phyloP scores from a whole-genome alignment of 2,797 vertebrate genomes.

The Pseudomugil gertrudae region DNA sequence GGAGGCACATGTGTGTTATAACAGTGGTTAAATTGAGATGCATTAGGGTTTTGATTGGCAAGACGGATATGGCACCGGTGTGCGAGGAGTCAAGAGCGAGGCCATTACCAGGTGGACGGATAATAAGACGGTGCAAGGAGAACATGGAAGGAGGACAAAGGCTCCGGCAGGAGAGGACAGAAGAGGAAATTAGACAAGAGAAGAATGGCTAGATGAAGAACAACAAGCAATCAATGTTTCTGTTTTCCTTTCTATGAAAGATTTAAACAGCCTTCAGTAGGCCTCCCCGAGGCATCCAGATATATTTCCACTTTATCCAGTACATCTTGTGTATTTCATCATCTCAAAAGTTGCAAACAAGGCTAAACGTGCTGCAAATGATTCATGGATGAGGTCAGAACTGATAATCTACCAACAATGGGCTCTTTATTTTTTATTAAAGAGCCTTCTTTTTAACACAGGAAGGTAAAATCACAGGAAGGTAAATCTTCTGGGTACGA shows the following conservation, averaged over 20 bases:
- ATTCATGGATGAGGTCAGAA: not conserved
- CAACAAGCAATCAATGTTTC: not conserved
- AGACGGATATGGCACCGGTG: conserved; percentile 7
- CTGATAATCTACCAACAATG: not conserved
- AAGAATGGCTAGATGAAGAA: not conserved
- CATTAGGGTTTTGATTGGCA: conserved; percentile 61
- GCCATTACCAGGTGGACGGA: conserved; percentile 34
- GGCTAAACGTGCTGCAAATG: not conserved
- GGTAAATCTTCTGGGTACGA: not conserved
- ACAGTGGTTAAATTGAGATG: conserved; percentile 61
- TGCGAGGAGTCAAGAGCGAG: conserved; percentile 21
- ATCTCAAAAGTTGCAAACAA: not conserved
- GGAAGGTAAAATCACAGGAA: too few relatives aligned
- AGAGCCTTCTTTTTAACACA: not conserved
- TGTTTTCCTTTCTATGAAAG: not conserved
- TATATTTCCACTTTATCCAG: not conserved
- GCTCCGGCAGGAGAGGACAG: conserved; percentile 13
- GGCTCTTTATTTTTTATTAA: not conserved
- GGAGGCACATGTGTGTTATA: conserved; percentile 32
- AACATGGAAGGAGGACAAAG: conserved; percentile 30
- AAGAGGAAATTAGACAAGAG: conserved; percentile 8
- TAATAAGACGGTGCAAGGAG: conserved; percentile 34
- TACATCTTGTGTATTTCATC: not conserved
- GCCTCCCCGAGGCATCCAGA: not conserved
- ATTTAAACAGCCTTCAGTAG: not conserved